phyloP scores from a whole-genome alignment of 35 echinoderm and acorn worm species.

The Apostichopus parvimensis region DNA sequence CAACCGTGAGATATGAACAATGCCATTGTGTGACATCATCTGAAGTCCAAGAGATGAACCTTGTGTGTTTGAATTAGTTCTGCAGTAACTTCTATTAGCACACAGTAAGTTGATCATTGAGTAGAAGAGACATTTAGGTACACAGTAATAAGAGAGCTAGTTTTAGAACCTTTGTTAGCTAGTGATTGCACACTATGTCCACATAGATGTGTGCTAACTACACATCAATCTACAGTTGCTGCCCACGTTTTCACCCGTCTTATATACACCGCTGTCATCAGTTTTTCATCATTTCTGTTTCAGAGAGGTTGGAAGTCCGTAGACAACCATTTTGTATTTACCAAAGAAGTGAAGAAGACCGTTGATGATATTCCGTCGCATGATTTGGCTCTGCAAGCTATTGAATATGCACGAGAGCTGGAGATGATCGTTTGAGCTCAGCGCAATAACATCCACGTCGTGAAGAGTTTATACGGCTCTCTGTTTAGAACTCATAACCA shows the following conservation, averaged over 20 bases:
- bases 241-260: no score
- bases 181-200: background rate
- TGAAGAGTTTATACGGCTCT: background rate
- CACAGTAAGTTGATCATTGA: no score
- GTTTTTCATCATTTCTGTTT: background rate
- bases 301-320: slow-evolving; percentile 83
- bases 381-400: slow-evolving; percentile 83
- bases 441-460: background rate
- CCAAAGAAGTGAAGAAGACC: slow-evolving; percentile 90
- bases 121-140: no score
- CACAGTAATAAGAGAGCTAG: no score
- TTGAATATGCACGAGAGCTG: slow-evolving; percentile 96
- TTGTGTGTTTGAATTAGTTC: no score
- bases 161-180: no score
- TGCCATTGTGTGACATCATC: no score
- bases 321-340: slow-evolving; percentile 87
- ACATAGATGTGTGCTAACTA: background rate
- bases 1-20: no score
- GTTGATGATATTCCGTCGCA: slow-evolving; percentile 93
- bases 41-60: no score
- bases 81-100: no score
- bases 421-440: slow-evolving; percentile 91
- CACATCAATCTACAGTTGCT: background rate
- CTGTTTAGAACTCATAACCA: background rate
- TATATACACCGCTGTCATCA: no score